Conservation (phyloP, 2,797 vertebrate genomes). For the Enoplosus armatus region DNA sequence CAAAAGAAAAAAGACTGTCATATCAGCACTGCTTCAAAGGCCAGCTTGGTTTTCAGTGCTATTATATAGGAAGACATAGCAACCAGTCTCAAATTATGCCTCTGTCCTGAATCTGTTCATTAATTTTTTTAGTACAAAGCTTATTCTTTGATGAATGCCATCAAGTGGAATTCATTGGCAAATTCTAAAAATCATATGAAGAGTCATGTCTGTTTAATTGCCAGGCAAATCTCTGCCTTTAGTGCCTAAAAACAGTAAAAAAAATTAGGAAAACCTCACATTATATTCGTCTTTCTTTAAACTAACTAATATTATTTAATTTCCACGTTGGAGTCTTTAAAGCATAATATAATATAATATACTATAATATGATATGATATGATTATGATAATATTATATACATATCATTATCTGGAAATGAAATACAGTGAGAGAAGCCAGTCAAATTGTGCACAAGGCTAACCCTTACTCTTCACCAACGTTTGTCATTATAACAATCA, state of each 20-base stretch:
- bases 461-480: background rate
- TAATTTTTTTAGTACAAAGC: background rate
- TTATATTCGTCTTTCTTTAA: background rate
- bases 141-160: background rate
- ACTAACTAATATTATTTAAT: background rate
- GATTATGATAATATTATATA: no score
- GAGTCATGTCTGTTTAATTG: background rate
- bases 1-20: slow-evolving; percentile 22
- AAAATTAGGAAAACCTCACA: background rate
- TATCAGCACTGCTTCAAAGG: slow-evolving; percentile 22
- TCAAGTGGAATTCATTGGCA: background rate
- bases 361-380: background rate
- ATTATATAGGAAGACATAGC: background rate
- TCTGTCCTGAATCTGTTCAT: background rate
- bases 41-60: slow-evolving; percentile 12
- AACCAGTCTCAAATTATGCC: background rate
- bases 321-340: background rate
- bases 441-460: background rate
- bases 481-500: background rate
- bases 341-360: background rate
- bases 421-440: background rate
- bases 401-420: background rate
- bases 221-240: background rate
- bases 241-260: background rate
- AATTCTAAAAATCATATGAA: background rate